phyloP scores from a whole-genome alignment of 2,888 invertebrate genomes.

The Eremobia ochroleuca region DNA sequence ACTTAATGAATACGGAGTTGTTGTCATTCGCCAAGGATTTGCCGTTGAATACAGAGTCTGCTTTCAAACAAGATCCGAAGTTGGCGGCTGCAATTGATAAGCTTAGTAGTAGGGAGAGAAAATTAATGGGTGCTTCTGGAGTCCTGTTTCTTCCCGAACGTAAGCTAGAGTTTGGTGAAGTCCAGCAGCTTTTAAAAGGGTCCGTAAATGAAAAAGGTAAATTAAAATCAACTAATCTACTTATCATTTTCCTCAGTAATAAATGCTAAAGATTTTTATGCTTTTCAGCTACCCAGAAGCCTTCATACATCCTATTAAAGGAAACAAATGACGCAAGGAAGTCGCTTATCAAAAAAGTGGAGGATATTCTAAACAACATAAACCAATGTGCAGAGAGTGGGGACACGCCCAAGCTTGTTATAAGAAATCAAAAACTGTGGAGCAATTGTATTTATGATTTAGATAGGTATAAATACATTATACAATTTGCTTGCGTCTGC shows the following conservation, averaged over 20 bases:
- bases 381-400: constrained; percentile 83
- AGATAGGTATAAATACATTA: constrained; percentile 79
- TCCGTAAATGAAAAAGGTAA: constrained; percentile 67
- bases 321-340: constrained; percentile 76
- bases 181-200: constrained; percentile 78
- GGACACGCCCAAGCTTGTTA: constrained; percentile 80
- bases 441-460: constrained; percentile 90
- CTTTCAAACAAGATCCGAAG: constrained; percentile 83
- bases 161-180: constrained; percentile 83
- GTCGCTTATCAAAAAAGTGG: constrained; percentile 82
- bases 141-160: constrained; percentile 79
- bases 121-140: constrained; percentile 52
- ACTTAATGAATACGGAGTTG: constrained; percentile 83
- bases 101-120: constrained; percentile 72
- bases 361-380: constrained; percentile 83
- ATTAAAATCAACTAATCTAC: neutral
- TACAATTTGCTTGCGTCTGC: neutral
- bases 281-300: constrained; percentile 65
- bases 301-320: constrained; percentile 67
- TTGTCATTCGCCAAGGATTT: constrained; percentile 78
- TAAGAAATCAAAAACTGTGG: constrained; percentile 88
- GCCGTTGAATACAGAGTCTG: constrained; percentile 70
- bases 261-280: neutral
- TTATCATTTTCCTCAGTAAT: neutral
- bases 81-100: constrained; percentile 84